Conservation (phyloP, 2,113 vertebrate genomes). For the Psittacula cyanocephala region DNA sequence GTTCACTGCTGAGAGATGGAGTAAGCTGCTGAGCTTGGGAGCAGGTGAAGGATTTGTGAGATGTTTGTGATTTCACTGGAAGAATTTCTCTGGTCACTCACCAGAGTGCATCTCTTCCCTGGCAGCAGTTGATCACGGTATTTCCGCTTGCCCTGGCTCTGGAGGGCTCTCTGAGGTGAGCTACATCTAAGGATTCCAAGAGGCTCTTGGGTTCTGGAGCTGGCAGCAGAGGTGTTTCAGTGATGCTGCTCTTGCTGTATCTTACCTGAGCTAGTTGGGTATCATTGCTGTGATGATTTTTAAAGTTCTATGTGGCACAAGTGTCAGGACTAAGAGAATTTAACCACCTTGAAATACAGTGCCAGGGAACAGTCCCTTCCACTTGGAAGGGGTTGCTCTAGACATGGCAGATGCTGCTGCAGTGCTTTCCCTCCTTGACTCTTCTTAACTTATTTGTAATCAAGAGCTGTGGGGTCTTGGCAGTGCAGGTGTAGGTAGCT, state of each 20-base stretch:
- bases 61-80: neutral
- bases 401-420: neutral
- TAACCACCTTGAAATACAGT: neutral
- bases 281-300: neutral
- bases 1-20: neutral
- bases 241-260: neutral
- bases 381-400: neutral
- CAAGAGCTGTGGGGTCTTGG: neutral
- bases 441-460: neutral
- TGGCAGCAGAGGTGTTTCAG: neutral
- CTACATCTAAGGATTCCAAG: fast-evolving
- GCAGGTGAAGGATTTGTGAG: neutral
- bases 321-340: neutral
- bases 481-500: neutral
- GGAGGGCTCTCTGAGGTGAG: neutral
- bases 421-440: neutral
- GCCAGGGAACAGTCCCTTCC: neutral
- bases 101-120: neutral
- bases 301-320: neutral
- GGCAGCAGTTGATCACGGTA: fast-evolving
- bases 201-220: neutral
- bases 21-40: neutral
- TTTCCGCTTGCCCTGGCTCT: neutral
- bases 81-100: neutral
- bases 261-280: neutral